phyloP scores from a whole-genome alignment of 2,113 vertebrate genomes.

The Calidris pygmaea region DNA sequence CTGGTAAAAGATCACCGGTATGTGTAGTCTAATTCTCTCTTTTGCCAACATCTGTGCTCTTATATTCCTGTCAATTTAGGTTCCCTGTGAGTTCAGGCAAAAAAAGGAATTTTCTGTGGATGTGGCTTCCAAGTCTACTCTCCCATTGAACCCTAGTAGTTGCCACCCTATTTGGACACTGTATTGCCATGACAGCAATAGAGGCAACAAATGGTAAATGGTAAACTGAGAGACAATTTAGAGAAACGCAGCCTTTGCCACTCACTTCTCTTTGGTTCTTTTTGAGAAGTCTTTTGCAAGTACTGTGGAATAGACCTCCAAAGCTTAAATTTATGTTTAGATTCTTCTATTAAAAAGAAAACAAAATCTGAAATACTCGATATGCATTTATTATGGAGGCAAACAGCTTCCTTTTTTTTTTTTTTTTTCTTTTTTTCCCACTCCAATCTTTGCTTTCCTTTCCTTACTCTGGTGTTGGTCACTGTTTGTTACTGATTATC shows the following conservation, averaged over 20 bases:
- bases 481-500: background rate
- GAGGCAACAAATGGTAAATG: background rate
- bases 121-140: background rate
- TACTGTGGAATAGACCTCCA: background rate
- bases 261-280: background rate
- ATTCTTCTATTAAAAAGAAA: background rate
- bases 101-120: background rate
- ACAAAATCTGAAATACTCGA: background rate
- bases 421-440: background rate
- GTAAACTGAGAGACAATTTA: background rate
- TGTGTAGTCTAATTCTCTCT: background rate
- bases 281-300: background rate
- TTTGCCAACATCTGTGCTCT: background rate
- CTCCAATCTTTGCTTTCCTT: background rate
- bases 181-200: background rate
- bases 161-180: background rate
- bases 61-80: background rate
- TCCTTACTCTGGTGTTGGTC: background rate
- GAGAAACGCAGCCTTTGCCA: background rate
- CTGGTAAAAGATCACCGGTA: background rate
- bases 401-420: background rate
- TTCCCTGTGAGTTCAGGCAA: background rate
- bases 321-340: background rate
- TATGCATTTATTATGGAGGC: background rate
- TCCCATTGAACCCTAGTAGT: background rate